A percentile compares a stretch with the other conserved stretches of the same genome.
phyloP scores from a whole-genome alignment of 2,888 invertebrate genomes.

The Pteria penguin region DNA sequence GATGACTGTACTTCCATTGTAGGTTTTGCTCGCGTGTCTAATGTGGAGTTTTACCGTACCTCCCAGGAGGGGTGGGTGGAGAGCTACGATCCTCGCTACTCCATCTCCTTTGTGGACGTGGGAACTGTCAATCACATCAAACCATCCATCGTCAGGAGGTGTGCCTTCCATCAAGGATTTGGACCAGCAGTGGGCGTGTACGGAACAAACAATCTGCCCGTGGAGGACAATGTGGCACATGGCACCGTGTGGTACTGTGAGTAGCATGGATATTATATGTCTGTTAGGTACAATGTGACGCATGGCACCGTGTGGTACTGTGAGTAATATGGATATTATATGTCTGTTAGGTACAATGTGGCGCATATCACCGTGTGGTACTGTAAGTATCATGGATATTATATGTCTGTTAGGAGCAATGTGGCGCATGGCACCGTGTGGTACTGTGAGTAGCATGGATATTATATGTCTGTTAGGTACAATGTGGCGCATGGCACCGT shows the following conservation, averaged over 20 bases:
- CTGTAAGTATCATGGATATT: too few relatives aligned
- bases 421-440: too few relatives aligned
- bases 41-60: conserved; percentile 71
- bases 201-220: conserved; percentile 57
- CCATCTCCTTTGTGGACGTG: conserved; percentile 65
- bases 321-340: too few relatives aligned
- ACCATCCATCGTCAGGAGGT: conserved; percentile 64
- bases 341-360: too few relatives aligned
- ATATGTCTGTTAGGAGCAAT: too few relatives aligned
- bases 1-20: conserved; percentile 15
- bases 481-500: too few relatives aligned
- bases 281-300: too few relatives aligned
- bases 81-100: conserved; percentile 69
- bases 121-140: conserved; percentile 57
- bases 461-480: too few relatives aligned
- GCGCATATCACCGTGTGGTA: too few relatives aligned
- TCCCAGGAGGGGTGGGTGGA: conserved; percentile 72
- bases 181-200: conserved; percentile 71
- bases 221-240: conserved; percentile 72
- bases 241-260: conserved; percentile 67
- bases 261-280: conserved; percentile 34
- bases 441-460: too few relatives aligned
- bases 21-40: conserved; percentile 72
- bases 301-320: too few relatives aligned
- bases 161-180: conserved; percentile 71